Base-by-base conservation (phyloP, 2,797 vertebrate genomes). In the Syndactyla subalaris region DNA sequence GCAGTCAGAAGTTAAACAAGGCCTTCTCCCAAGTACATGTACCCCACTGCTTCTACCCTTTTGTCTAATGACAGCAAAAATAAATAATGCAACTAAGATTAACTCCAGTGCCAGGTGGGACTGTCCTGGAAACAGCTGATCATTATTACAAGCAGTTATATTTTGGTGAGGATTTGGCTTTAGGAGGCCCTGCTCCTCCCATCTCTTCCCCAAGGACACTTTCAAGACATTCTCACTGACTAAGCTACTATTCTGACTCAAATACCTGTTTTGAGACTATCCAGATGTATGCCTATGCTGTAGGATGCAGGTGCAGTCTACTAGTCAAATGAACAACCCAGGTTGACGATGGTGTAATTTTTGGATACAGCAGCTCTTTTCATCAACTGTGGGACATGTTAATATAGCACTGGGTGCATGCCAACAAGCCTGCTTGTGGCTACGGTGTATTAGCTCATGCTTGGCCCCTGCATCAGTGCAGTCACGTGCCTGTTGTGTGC, bases 61-160 rank as follows among this genome's bases (percentile, higher is more conserved):
- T 54, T 62, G 36, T 57, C 49, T 68, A 67, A 67, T 0, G 4
- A 92, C 61, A 92, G 39, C 36, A 82, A 86, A 93, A 95, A 95
- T 94, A 89, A 96, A 95, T 92, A 92, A 86, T 30, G 34, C 39
- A 92, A 61, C 43, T 55, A 70, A 84, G 59, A 82, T 9, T 36
- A 73, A 74, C 55, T 85, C 85, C 39, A 80, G n/a, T 83, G 65
- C n/a, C 76, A 89, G 62, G 49, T 77, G 61, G 68, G 68, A 84
- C 46, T 1, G 5, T 59, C 52, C 45, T 79, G 71, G 36, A 93
- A 96, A 90, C 76, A 85, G 76, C 54, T 62, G 30, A 70, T 86
- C 6, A 3, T 65, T 91, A 52, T 17, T 41, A 52, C 4, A 27
- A 79, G 43, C 48, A 94, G 63, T 61, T 67, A 38, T 19, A 82